Evolutionary conservation across 2,797 vertebrate species (phyloP), one percentile per base, ranked within the genome.

Genomic region (Tauraco hartlaubi): DNA sequence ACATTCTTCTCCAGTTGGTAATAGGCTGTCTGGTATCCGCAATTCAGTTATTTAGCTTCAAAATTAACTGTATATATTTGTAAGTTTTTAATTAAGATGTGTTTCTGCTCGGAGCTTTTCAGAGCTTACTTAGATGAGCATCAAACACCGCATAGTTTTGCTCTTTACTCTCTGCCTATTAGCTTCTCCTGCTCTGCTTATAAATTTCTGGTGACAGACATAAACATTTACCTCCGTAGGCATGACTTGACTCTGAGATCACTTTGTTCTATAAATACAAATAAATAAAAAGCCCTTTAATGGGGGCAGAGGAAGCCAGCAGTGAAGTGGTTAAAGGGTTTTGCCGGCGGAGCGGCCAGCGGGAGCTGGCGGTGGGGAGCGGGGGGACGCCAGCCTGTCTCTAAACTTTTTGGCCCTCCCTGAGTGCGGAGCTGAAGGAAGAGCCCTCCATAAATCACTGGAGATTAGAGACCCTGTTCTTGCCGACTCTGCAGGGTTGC

Each of bases 391-490:
- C 99, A 99, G 99, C 93, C 99, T 99, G 99, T 99, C 99, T 99
- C 99, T 99, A 99, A 98, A 98, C 98, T 98, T 99, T 98, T 98
- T 99, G 99, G 99, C 99, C 99, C 99, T 99, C 98, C 98, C 98
- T 98, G 95, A 98, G 98, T 97, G 98, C 98, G 97, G 98, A 98
- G 98, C 98, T 98, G 98, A 98, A 99, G 98, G 99, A 99, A 99
- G 99, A 99, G 97, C 98, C 96, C 98, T 98, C 99, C 98, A 99
- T 99, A 99, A 99, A 99, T 99, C 99, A 99, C 99, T 96, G 98
- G 99, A 99, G 99, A 99, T 99, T 99, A 99, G 98, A 99, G 99
- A 99, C 98, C 98, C 98, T 98, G 98, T 98, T 98, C 98, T 98
- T 98, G 98, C 98, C 98, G 97, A 98, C 98, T 99, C 98, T 96